A percentile compares a stretch with the other conserved stretches of the same genome.
These are phyloP conservation scores for Eclectus roratus DNA, from an alignment of 2,113 vertebrate genomes.

Conservation along the genomic window DNA sequence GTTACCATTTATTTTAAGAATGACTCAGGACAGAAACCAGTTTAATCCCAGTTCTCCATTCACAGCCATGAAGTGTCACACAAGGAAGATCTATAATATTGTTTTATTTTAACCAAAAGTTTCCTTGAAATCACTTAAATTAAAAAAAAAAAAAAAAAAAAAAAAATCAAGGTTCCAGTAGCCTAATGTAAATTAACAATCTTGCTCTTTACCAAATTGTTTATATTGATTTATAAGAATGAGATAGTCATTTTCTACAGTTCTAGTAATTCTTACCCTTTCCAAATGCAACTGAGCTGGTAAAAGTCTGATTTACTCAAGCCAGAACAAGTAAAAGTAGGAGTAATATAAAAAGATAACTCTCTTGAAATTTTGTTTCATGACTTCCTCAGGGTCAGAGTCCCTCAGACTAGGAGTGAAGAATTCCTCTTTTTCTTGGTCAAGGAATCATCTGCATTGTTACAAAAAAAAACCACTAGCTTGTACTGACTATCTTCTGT, in stretches of 20 bases:
- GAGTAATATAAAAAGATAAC: background rate
- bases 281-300: background rate
- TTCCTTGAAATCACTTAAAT: background rate
- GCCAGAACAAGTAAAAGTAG: background rate
- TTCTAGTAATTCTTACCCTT: background rate
- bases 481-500: background rate
- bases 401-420: background rate
- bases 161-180: background rate
- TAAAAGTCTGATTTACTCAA: background rate
- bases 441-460: background rate
- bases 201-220: background rate
- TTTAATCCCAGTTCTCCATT: conserved; percentile 19
- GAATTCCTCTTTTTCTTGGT: background rate
- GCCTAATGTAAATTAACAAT: background rate
- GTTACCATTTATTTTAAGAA: background rate
- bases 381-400: background rate
- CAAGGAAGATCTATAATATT: background rate
- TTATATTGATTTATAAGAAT: background rate
- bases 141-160: background rate
- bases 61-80: background rate
- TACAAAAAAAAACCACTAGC: background rate
- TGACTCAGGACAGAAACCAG: background rate
- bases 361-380: background rate
- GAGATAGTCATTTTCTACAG: background rate
- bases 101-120: background rate